A percentile compares a stretch with the other conserved stretches of the same genome.
These are phyloP conservation scores for Therioaphis trifolii DNA, from an alignment of 2,888 invertebrate species.

Conservation along the genomic window DNA sequence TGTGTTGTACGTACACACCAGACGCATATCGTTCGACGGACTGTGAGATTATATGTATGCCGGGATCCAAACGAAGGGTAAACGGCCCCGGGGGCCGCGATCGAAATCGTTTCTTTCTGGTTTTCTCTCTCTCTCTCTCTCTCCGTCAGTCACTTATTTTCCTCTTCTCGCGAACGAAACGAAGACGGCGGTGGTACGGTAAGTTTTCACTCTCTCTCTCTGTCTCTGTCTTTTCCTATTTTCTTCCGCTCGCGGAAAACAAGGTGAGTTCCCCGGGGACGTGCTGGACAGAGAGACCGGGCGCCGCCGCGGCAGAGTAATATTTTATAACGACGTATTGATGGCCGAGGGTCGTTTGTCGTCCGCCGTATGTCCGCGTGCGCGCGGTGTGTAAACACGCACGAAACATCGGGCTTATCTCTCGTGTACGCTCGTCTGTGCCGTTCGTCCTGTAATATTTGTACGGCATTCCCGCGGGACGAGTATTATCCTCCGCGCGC, in stretches of 20 bases:
- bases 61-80: too few species aligned
- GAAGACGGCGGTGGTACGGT: not conserved
- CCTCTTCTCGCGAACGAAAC: not conserved
- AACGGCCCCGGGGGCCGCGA: slow-evolving; percentile 27
- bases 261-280: slow-evolving; percentile 42
- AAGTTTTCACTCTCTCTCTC: not conserved
- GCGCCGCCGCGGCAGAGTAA: slow-evolving; percentile 18
- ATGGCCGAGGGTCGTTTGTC: slow-evolving; percentile 62
- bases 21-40: too few species aligned
- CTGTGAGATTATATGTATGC: too few species aligned
- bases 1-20: too few species aligned
- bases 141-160: not conserved
- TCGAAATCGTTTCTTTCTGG: slow-evolving; percentile 24
- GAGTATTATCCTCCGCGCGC: slow-evolving; percentile 6
- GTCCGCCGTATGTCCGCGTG: slow-evolving; percentile 36
- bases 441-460: slow-evolving; percentile 33
- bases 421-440: slow-evolving; percentile 25
- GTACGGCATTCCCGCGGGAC: slow-evolving; percentile 57
- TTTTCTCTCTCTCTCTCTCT: too few species aligned
- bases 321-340: slow-evolving; percentile 63
- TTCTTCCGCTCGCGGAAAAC: not conserved
- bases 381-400: slow-evolving; percentile 46
- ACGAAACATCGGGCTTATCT: slow-evolving; percentile 53
- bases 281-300: not conserved
- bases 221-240: not conserved